These are phyloP conservation scores for Drosophila elegans DNA, from an alignment of 1,140 invertebrate species.

Conservation along the genomic window DNA sequence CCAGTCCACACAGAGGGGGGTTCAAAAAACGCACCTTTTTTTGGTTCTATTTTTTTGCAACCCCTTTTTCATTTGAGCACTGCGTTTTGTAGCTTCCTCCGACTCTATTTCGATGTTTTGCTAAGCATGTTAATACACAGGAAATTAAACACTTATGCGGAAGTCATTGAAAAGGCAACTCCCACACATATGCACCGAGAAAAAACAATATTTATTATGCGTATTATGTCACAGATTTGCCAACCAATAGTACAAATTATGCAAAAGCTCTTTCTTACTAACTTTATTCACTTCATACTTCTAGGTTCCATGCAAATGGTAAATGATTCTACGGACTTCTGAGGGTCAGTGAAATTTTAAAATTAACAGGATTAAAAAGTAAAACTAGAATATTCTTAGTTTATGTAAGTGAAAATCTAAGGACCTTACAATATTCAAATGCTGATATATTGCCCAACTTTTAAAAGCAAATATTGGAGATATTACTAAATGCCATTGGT, in stretches of 20 bases:
- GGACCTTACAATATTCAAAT: not conserved
- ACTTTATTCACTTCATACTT: too few relatives aligned
- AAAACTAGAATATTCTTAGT: too few relatives aligned
- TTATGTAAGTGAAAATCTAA: not conserved
- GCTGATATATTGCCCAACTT: too few relatives aligned
- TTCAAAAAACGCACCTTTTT: slow-evolving; percentile 59
- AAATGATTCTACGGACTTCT: too few relatives aligned
- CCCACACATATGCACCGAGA: slow-evolving; percentile 17
- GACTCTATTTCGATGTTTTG: slow-evolving; percentile 45
- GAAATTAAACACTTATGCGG: slow-evolving; percentile 82
- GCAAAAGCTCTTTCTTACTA: too few relatives aligned
- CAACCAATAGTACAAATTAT: too few relatives aligned
- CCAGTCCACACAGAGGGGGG: slow-evolving; percentile 24
- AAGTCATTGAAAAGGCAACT: slow-evolving; percentile 73
- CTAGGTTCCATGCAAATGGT: too few relatives aligned
- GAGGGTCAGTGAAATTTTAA: too few relatives aligned
- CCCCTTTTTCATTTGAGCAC: slow-evolving; percentile 30
- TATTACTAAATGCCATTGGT: too few relatives aligned
- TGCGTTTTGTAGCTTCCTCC: slow-evolving; percentile 46
- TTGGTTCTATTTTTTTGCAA: slow-evolving; percentile 15
- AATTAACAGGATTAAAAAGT: too few relatives aligned
- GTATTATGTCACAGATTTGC: too few relatives aligned
- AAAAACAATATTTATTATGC: not conserved
- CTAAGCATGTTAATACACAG: slow-evolving; percentile 81
- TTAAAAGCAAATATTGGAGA: not conserved